These are phyloP conservation scores for Agonum fuliginosum DNA, from an alignment of 2,888 invertebrate species.

Conservation along the genomic window DNA sequence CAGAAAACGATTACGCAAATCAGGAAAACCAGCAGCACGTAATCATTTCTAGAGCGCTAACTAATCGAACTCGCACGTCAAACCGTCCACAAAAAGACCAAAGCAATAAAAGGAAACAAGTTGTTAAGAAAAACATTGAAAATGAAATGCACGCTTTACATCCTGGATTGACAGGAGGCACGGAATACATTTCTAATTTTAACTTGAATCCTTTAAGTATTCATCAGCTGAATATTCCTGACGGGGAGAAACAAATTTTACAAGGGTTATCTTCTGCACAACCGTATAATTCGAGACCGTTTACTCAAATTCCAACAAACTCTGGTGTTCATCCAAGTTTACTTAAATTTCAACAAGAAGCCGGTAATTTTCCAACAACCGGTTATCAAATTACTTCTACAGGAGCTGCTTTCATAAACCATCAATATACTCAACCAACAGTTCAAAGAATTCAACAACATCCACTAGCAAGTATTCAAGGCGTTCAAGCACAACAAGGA, in stretches of 20 bases:
- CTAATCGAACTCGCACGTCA: neutral
- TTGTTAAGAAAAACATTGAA: constrained; percentile 15
- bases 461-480: constrained; percentile 4
- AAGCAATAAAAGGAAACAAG: constrained; percentile 3
- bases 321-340: neutral
- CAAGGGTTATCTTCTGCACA: neutral
- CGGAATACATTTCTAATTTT: constrained; percentile 23
- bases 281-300: neutral
- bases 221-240: neutral
- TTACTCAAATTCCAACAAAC: neutral
- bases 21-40: neutral
- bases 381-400: constrained; percentile 20
- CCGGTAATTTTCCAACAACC: neutral
- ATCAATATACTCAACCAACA: too few relatives aligned
- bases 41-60: neutral
- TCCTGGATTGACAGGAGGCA: neutral
- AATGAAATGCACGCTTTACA: neutral
- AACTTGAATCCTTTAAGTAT: constrained; percentile 17
- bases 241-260: neutral
- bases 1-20: constrained; percentile 12
- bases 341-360: neutral
- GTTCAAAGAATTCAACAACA: constrained; percentile 3
- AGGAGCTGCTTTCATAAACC: neutral
- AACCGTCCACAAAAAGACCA: neutral
- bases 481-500: neutral